phyloP scores from a whole-genome alignment of 2,888 invertebrate genomes.

The Drosophila pseudotalamancana region DNA sequence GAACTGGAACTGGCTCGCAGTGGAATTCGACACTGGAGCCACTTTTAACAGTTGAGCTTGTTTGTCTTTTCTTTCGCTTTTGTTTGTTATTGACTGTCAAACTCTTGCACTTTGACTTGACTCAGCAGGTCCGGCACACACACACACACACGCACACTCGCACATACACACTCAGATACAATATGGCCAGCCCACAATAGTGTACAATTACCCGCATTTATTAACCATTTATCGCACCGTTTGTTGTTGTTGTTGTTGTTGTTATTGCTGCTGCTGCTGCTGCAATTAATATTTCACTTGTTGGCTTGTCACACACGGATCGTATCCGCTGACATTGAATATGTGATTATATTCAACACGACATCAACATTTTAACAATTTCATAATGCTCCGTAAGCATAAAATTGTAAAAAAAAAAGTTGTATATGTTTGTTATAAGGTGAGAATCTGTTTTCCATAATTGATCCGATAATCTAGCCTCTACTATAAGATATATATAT shows the following conservation, averaged over 20 bases:
- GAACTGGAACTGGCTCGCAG: slow-evolving; percentile 15
- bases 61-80: slow-evolving; percentile 35
- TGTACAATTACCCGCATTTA: slow-evolving; percentile 68
- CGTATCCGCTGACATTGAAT: slow-evolving; percentile 69
- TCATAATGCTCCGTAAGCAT: slow-evolving; percentile 1
- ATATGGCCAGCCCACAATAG: slow-evolving; percentile 43
- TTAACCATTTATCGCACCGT: slow-evolving; percentile 49
- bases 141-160: neutral
- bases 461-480: no score
- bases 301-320: slow-evolving; percentile 52
- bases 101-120: slow-evolving; percentile 77
- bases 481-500: no score
- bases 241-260: slow-evolving; percentile 27
- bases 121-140: slow-evolving; percentile 41
- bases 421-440: no score
- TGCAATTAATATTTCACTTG: slow-evolving; percentile 75
- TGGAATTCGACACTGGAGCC: slow-evolving; percentile 8
- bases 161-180: slow-evolving; percentile 17
- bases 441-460: no score
- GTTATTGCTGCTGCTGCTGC: slow-evolving; percentile 32
- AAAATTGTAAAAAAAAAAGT: neutral
- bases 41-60: slow-evolving; percentile 18
- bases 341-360: slow-evolving; percentile 46
- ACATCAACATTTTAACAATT: slow-evolving; percentile 30
- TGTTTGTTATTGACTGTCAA: slow-evolving; percentile 44